These are phyloP conservation scores for Diarsia mendica DNA, from an alignment of 2,888 invertebrate species.

Conservation along the genomic window DNA sequence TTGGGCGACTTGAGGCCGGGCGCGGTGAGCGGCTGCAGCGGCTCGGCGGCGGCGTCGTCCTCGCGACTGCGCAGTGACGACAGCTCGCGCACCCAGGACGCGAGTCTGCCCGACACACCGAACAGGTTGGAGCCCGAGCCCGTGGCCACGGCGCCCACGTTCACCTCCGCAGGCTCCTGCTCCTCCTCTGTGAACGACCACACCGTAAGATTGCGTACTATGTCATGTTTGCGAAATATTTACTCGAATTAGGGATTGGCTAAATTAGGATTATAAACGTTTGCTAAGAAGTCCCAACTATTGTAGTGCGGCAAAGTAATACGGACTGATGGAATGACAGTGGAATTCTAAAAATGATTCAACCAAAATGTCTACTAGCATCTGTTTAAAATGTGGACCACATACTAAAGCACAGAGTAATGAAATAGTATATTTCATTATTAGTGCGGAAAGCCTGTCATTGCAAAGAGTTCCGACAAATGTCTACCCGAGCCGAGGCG, in stretches of 20 bases:
- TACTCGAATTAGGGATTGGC: background rate
- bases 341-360: slow-evolving; percentile 32
- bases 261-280: slow-evolving; percentile 28
- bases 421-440: too few relatives aligned
- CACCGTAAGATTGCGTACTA: background rate
- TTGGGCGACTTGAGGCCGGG: slow-evolving; percentile 73
- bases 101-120: slow-evolving; percentile 88
- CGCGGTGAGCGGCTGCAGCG: slow-evolving; percentile 71
- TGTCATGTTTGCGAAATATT: background rate
- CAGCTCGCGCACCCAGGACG: slow-evolving; percentile 88
- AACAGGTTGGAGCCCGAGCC: slow-evolving; percentile 88
- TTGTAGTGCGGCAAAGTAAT: slow-evolving; percentile 25
- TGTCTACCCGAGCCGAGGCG: too few relatives aligned
- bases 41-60: slow-evolving; percentile 83
- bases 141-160: slow-evolving; percentile 87
- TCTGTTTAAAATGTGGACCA: slow-evolving; percentile 6
- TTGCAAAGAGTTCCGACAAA: too few relatives aligned
- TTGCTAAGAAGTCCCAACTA: slow-evolving; percentile 28
- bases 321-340: slow-evolving; percentile 35
- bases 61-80: slow-evolving; percentile 85
- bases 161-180: slow-evolving; percentile 83
- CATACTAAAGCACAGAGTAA: slow-evolving; percentile 18
- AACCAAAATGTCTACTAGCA: slow-evolving; percentile 7
- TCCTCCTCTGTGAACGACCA: slow-evolving; percentile 81
- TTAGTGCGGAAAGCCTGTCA: too few relatives aligned